Conservation (phyloP, 2,113 vertebrate species). For the Siphamia tubifer region DNA sequence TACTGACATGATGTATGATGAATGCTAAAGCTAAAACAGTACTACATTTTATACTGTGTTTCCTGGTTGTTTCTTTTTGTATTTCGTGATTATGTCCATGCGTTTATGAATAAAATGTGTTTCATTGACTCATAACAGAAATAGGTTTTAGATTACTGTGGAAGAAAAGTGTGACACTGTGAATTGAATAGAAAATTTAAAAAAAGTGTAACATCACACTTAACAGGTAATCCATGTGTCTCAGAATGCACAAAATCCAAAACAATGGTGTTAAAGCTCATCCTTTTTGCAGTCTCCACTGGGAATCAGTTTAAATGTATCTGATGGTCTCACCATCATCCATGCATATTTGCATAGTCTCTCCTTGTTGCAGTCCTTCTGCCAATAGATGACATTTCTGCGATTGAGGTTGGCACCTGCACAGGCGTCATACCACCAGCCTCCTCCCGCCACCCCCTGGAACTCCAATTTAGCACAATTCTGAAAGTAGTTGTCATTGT, state of each 20-base stretch:
- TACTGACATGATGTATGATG: conserved; percentile 11
- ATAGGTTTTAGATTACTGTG: background rate
- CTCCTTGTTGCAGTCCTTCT: conserved; percentile 85
- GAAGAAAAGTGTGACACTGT: background rate
- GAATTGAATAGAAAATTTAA: background rate
- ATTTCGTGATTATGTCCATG: conserved; percentile 60
- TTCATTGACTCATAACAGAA: conserved; percentile 6
- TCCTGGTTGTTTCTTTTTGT: conserved; percentile 36
- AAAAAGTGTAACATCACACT: background rate
- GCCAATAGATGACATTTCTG: conserved; percentile 86
- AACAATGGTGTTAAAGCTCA: conserved; percentile 74
- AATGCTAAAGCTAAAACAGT: conserved; percentile 33
- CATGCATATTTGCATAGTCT: conserved; percentile 83
- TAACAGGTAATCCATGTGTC: background rate
- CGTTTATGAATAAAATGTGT: conserved; percentile 68
- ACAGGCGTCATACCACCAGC: conserved; percentile 87
- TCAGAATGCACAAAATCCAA: background rate
- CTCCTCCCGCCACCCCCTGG: conserved; percentile 79
- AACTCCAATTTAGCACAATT: conserved; percentile 85
- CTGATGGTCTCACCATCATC: conserved; percentile 85
- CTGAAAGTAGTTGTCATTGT: conserved; percentile 87
- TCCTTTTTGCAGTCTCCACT: conserved; percentile 74
- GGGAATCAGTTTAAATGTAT: conserved; percentile 53
- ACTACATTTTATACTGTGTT: conserved; percentile 37
- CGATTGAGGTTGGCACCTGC: conserved; percentile 86